phyloP scores from a whole-genome alignment of 2,113 vertebrate genomes.

The Garra rufa region DNA sequence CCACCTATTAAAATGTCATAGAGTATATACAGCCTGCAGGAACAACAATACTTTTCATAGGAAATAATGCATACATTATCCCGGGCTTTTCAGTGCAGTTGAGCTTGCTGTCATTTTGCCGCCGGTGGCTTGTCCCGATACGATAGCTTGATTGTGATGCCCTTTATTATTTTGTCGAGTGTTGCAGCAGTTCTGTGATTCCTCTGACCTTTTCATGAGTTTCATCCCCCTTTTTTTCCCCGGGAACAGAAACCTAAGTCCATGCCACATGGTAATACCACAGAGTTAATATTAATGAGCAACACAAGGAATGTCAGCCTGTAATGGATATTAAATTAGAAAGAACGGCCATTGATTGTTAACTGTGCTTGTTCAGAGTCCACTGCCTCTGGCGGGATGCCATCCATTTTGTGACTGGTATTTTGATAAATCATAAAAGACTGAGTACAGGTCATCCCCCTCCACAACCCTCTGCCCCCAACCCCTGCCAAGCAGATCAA shows the following conservation, averaged over 20 bases:
- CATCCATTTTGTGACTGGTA: conserved; percentile 59
- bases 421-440: conserved; percentile 69
- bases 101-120: conserved; percentile 65
- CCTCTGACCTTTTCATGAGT: conserved; percentile 73
- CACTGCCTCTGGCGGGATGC: conserved; percentile 54
- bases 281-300: conserved; percentile 75
- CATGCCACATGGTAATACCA: conserved; percentile 56
- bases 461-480: conserved; percentile 3
- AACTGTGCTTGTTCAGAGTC: conserved; percentile 60
- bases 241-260: conserved; percentile 57
- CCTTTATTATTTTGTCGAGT: conserved; percentile 73
- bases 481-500: conserved; percentile 63
- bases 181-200: conserved; percentile 72
- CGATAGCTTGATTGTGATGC: conserved; percentile 71
- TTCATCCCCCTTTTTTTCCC: conserved; percentile 56
- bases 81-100: conserved; percentile 56
- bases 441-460: conserved; percentile 57
- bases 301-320: conserved; percentile 65
- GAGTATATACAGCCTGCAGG: conserved; percentile 49
- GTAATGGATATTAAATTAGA: conserved; percentile 71
- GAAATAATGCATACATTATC: conserved; percentile 61
- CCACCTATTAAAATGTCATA: conserved; percentile 56
- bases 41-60: conserved; percentile 63
- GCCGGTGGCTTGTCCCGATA: conserved; percentile 64
- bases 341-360: conserved; percentile 61